Base-by-base conservation (phyloP, 2,797 vertebrate species). In the Percopsis omiscomaycus region DNA sequence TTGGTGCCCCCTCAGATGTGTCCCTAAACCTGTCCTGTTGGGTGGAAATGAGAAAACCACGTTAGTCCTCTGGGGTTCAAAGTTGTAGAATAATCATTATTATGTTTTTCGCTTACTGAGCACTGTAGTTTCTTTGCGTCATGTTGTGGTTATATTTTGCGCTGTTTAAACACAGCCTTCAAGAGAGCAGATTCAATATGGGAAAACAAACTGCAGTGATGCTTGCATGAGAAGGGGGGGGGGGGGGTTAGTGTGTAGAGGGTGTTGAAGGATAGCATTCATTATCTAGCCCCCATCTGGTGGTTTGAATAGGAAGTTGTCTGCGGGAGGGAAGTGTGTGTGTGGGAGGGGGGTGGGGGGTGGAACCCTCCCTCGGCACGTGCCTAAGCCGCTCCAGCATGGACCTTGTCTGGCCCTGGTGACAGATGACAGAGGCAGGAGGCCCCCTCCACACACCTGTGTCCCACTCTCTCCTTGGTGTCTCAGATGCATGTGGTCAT, bases 261-360 rank as follows among this genome's bases (percentile, higher is more conserved):
- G 80, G 68, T 67, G 51, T 13, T 79, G 79, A 81, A 80, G 83
- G 79, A 84, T 86, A 77, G 86, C 79, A 73, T 92, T 92, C 90
- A 93, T 93, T 92, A 91, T 77, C 78, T 78, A 87, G 83, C 84
- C 77, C 91, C 92, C 92, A 93, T 93, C 92, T 93, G 92, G 86
- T 88, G 80, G 75, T 80, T 76, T 91, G 87, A 92, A 92, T 90
- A 82, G 84, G 78, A 78, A 80, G 76, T 68, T 67, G 69, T 84
- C 67, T 9, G 63, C 66, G 69, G 69, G 77, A 6, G 68, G 64
- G 61, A 57, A 6, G 59, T 30, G 44, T 47, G 27, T 9, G 53
- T 14, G 10, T 12, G 14, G 3, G 48, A 3, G 15, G 11, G 27
- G 11, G 49, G 45, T 13, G 12, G 69, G 42, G 62, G 49, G 59